Evolutionary conservation across 2,113 vertebrate genomes (phyloP).

Genomic region (Peucedramus taeniatus): DNA sequence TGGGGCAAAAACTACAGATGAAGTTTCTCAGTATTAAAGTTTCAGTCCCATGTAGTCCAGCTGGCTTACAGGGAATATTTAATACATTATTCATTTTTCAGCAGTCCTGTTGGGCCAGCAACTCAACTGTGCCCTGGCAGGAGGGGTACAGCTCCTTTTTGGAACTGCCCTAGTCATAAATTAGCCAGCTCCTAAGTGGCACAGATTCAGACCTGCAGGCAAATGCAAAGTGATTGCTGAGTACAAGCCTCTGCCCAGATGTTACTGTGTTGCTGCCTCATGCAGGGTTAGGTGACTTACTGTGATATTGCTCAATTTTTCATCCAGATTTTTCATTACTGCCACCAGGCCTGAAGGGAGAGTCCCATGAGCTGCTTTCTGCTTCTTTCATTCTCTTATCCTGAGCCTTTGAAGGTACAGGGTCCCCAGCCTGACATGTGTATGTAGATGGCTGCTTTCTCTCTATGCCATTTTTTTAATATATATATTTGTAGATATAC

Average conservation of each 20-base stretch:
- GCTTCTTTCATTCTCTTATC: conserved; percentile 68
- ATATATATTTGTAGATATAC: conserved; percentile 37
- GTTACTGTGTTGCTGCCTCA: neutral
- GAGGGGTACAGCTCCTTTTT: neutral
- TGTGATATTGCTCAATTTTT: conserved; percentile 57
- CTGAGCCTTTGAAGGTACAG: conserved; percentile 72
- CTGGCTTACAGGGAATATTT: neutral
- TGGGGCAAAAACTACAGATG: neutral
- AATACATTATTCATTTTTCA: neutral
- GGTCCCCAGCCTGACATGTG: conserved; percentile 48
- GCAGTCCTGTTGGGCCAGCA: neutral
- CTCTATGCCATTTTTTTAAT: conserved; percentile 36
- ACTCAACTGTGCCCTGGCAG: neutral
- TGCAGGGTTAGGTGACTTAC: conserved; percentile 48
- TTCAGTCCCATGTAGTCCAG: neutral
- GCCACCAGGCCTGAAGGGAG: conserved; percentile 65
- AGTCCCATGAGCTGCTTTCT: conserved; percentile 61
- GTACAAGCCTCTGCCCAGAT: neutral
- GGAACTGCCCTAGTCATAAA: neutral
- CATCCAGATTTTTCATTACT: conserved; percentile 69
- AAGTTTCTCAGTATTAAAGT: neutral
- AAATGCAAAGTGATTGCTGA: neutral
- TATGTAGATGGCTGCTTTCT: conserved; percentile 61
- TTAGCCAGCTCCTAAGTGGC: neutral
- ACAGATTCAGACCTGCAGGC: neutral